Evolutionary conservation across 2,888 invertebrate species (phyloP), one percentile per base, ranked within the genome.

Genomic region (Venusia cambrica): DNA sequence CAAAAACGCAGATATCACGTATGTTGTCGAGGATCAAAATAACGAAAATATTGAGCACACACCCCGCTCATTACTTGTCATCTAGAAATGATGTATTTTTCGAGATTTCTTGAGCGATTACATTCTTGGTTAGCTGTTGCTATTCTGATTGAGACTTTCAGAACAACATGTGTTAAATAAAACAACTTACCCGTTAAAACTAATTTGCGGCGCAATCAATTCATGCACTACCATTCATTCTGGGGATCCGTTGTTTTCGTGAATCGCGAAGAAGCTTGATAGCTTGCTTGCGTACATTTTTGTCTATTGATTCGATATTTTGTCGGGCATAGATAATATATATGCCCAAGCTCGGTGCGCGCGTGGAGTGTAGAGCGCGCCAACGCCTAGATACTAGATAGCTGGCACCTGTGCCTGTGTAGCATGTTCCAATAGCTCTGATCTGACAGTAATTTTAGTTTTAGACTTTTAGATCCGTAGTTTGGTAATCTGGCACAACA

Each of bases 201-300:
- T 78, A 77, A 81, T 79, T 87, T 88, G 87, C 89, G 88, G 88
- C 89, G 89, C 89, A 89, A 88, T 89, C 89, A 87, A 85, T 87
- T 87, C 89, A 89, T 87, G 81, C 85, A 88, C 88, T 88, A 79
- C 76, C 84, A 80, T 81, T 81, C 87, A 89, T 88, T 81, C 81
- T 80, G 77, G n/a, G n/a, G 25, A 73, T 80, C 87, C 87, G 87
- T 88, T 87, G 87, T 87, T 87, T 87, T 85, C 83, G 76, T 81
- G 83, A 84, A 83, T 85, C 83, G 76, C 80, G 83, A 84, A 83
- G 85, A 84, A 83, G 85, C 85, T 84, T 80, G 76, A 77, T 80
- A 77, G 80, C n/a, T n/a, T 81, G 77, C 74, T 68, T 71, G 65
- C 62, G 66, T 63, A 69, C 63, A 75, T 26, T 62, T 58, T 73